Base-by-base conservation (phyloP, 2,888 invertebrate genomes). In the Meloe dianella region DNA sequence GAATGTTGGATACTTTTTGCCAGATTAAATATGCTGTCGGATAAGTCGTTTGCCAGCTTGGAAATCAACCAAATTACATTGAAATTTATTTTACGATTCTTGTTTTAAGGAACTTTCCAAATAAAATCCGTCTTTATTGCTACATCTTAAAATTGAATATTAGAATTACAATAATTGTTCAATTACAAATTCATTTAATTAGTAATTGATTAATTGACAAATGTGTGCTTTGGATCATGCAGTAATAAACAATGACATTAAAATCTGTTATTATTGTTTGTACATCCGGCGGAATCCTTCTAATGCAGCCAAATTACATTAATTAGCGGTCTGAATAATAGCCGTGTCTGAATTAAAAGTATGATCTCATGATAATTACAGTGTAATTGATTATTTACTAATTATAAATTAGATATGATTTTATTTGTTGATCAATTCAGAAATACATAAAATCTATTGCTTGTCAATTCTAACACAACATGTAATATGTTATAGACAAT, bases 251-350 rank as follows among this genome's bases (percentile, higher is more conserved):
- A 67, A 64, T 62, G 62, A 67, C 56, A 64, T 51, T 63, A 67
- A n/a, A 60, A 67, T 63, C 66, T 63, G 60, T 17, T 3, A 22
- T 20, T 47, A 47, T 20, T 47, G 20, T 20, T 20, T 20, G 9
- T 47, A 8, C 8, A 22, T 20, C 20, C 51, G 54, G 54, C 47
- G 60, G 56, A 67, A 67, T 67, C 59, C 67, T 64, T 59, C 61
- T 64, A n/a, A 66, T 63, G 64, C 66, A 66, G 69, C 57, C n/a
- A 63, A 51, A 60, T 57, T 69, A 67, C 65, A 70, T 72, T 70
- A 72, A 70, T 71, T 66, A 72, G 71, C 66, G 69, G 69, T 67
- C 68, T n/a, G n/a, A n/a, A n/a, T n/a, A n/a, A n/a, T n/a, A n/a
- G n/a, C n/a, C n/a, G n/a, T n/a, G n/a, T 35, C 30, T 62, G 64